Evolutionary conservation across 1,140 invertebrate genomes (phyloP).

Genomic region (Diabrotica undecimpunctata): DNA sequence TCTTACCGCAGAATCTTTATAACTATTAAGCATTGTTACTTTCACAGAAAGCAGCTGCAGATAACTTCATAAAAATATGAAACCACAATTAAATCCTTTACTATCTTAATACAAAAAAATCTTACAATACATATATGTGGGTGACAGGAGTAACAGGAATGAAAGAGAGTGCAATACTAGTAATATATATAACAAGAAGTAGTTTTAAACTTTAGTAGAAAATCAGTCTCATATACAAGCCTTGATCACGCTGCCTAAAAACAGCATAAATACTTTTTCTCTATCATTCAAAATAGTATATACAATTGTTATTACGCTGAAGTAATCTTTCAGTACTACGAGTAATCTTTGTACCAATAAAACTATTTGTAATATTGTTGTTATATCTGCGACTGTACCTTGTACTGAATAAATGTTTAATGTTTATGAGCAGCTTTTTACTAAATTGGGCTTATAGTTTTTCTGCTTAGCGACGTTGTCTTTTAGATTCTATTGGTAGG

Average conservation of each 20-base stretch:
- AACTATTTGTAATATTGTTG: background rate
- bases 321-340: too few relatives aligned
- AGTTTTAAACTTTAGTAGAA: slow-evolving; percentile 40
- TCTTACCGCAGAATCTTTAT: background rate
- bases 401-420: background rate
- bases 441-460: background rate
- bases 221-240: slow-evolving; percentile 48
- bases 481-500: too few relatives aligned
- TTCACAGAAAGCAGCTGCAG: background rate
- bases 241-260: slow-evolving; percentile 25
- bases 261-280: slow-evolving; percentile 13
- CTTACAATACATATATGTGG: background rate
- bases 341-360: background rate
- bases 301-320: slow-evolving; percentile 5
- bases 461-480: background rate
- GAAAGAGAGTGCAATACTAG: slow-evolving; percentile 24
- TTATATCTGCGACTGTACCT: background rate
- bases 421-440: background rate
- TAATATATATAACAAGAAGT: slow-evolving; percentile 27
- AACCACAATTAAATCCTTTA: background rate
- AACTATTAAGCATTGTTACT: background rate
- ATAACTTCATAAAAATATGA: background rate
- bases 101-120: background rate
- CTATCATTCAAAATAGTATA: slow-evolving; percentile 11
- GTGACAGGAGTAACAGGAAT: background rate